Evolutionary conservation across 2,113 vertebrate genomes (phyloP), one percentile per base, ranked within the genome.

Genomic region (Bubo bubo): DNA sequence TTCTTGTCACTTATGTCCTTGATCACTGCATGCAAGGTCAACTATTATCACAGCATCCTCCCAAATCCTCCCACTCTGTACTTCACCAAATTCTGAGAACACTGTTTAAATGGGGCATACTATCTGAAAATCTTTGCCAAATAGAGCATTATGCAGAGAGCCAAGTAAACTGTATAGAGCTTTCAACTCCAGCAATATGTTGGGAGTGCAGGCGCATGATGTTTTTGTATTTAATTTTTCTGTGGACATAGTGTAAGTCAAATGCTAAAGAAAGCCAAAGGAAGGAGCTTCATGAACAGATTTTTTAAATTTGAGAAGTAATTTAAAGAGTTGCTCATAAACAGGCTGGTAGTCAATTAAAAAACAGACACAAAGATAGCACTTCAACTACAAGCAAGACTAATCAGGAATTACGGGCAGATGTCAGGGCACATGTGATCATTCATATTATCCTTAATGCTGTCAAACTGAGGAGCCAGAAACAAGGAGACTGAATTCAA

Each of bases 151-250:
- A 71, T 50, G 23, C 47, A 79, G 60, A 37, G 8, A 90, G 26
- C 12, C 50, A 83, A 77, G 47, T 47, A 91, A 95, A 26, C 28
- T 84, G 34, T 19, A 55, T 32, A 81, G 37, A 30, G 37, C 9
- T 74, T 60, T 52, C 41, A 84, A 74, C 14, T 67, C 53, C 59
- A 71, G 28, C 27, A 77, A 43, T 52, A 39, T 23, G 28, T 39
- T 56, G 68, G 83, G 21, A 94, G 52, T 68, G 26, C 28, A 79
- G 58, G 37, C 63, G 12, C 18, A 34, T 62, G 21, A 91, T 30
- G 13, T 9, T 70, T 97, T 96, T 77, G 32, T 67, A 67, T 95
- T 91, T 79, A 87, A 41, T 59, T 50, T 50, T 95, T 86, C 56
- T 74, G 74, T 9, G 64, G 27, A 71, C 55, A 64, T 22, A 79